Evolutionary conservation across 1,140 invertebrate species (phyloP), one percentile per base, ranked within the genome.

Genomic region (Magallana ariakensis): DNA sequence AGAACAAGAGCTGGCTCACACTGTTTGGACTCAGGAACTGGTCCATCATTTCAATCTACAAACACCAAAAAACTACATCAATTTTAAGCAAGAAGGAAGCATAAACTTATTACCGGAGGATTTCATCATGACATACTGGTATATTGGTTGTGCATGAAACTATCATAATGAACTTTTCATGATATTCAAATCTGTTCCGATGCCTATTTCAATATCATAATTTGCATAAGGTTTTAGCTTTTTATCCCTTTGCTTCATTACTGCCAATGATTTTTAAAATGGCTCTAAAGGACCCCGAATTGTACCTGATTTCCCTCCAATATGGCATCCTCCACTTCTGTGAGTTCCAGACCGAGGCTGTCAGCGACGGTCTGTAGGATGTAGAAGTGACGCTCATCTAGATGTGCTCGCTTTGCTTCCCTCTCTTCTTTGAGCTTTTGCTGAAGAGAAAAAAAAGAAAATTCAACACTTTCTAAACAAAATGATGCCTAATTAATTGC

Each of bases 341-440:
- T 91, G 66, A 90, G 92, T 80, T 94, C 94, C 82, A 95, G 81
- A 5, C 92, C 93, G 26, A 95, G 90, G 62, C 92, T 89, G 87
- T 94, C 93, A 10, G 94, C 94, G 26, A 94, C 94, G 1, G 93
- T 94, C 85, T 93, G 90, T 53, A 95, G 89, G 55, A 95, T 92
- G 87, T 94, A 94, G 26, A 89, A 89, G 89, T 95, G 94, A 1
- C 94, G 90, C 16, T 93, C 92, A 92, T 95, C 94, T 8, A 95
- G 89, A 84, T 93, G 91, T 4, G 90, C 89, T 87, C 94, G 87
- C 86, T 94, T 95, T 0, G 92, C 91, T 80, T 95, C 94, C 83
- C 94, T 87, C 87, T 95, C 94, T 89, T 95, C 94, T 87, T 94
- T 94, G 85, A 94, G 88, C 88, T 94, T 94, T 94, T 94, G 94